Percentiles rank a stretch among this genome's conserved stretches.
Conservation (phyloP, 2,797 vertebrate genomes). For the Gymnodraco acuticeps region DNA sequence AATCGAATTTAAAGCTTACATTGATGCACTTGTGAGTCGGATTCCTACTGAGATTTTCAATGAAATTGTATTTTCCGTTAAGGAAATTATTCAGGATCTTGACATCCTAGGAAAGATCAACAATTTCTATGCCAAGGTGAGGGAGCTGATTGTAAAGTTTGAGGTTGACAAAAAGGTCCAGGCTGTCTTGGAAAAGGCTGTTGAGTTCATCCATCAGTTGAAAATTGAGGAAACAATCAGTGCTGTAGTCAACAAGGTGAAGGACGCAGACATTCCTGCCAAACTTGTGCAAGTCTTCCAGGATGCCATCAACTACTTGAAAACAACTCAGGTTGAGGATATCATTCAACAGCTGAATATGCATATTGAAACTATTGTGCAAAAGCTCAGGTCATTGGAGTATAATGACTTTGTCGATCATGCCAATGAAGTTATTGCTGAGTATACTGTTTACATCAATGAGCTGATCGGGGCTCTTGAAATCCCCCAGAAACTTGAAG, state of each 20-base stretch:
- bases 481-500: slow-evolving; percentile 88
- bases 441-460: slow-evolving; percentile 81
- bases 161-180: slow-evolving; percentile 86
- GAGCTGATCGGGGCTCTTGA: slow-evolving; percentile 84
- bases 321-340: slow-evolving; percentile 83
- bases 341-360: slow-evolving; percentile 86
- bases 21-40: slow-evolving; percentile 67
- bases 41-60: slow-evolving; percentile 77
- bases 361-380: slow-evolving; percentile 79
- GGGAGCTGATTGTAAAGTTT: slow-evolving; percentile 83
- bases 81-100: slow-evolving; percentile 78
- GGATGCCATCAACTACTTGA: slow-evolving; percentile 79
- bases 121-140: slow-evolving; percentile 76
- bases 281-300: slow-evolving; percentile 71
- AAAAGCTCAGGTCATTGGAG: slow-evolving; percentile 85
- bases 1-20: slow-evolving; percentile 63
- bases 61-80: neutral
- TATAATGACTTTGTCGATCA: slow-evolving; percentile 88
- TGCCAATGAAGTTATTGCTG: slow-evolving; percentile 81
- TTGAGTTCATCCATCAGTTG: slow-evolving; percentile 84
- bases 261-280: slow-evolving; percentile 79
- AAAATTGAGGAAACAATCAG: slow-evolving; percentile 86
- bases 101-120: slow-evolving; percentile 85
- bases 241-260: slow-evolving; percentile 74
- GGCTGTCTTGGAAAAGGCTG: slow-evolving; percentile 83